These are phyloP conservation scores for Oryzias dopingdopingensis DNA, from an alignment of 2,797 vertebrate genomes.

Conservation along the genomic window DNA sequence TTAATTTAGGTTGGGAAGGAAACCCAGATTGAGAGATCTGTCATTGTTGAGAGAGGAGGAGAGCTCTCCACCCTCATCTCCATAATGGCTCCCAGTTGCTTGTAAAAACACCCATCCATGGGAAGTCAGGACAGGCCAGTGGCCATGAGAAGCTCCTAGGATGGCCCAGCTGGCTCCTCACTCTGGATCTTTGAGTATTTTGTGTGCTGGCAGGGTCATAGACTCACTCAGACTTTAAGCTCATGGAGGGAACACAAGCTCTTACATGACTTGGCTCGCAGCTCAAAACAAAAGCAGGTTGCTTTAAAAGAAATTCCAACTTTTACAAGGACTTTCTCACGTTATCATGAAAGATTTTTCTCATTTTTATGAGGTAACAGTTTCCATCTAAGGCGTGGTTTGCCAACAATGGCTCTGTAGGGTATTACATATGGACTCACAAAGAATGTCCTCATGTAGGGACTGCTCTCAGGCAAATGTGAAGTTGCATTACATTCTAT, in stretches of 20 bases:
- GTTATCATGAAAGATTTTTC: conserved; percentile 14
- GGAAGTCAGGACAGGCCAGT: conserved; percentile 66
- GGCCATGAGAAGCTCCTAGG: conserved; percentile 41
- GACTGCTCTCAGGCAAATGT: conserved; percentile 2
- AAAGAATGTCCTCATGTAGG: neutral
- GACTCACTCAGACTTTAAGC: conserved; percentile 1
- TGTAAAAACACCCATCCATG: conserved; percentile 73
- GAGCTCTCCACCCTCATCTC: conserved; percentile 70
- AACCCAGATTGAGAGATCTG: conserved; percentile 64
- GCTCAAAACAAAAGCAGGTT: conserved; percentile 3
- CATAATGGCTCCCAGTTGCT: conserved; percentile 83
- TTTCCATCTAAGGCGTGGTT: conserved; percentile 2
- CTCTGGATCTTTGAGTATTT: conserved; percentile 9
- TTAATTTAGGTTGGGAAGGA: conserved; percentile 72
- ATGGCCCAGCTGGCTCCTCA: conserved; percentile 32
- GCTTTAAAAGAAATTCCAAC: conserved; percentile 1
- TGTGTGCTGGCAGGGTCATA: neutral
- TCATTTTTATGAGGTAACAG: conserved; percentile 10
- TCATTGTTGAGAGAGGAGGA: conserved; percentile 65
- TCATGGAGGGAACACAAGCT: conserved; percentile 4
- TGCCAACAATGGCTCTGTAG: neutral
- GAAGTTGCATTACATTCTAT: neutral
- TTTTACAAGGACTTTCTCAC: conserved; percentile 19
- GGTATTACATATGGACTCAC: neutral
- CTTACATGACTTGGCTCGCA: neutral